Percentiles rank a stretch among this genome's conserved stretches.
phyloP scores from a whole-genome alignment of 2,113 vertebrate species.

The Boulengerochromis microlepis region DNA sequence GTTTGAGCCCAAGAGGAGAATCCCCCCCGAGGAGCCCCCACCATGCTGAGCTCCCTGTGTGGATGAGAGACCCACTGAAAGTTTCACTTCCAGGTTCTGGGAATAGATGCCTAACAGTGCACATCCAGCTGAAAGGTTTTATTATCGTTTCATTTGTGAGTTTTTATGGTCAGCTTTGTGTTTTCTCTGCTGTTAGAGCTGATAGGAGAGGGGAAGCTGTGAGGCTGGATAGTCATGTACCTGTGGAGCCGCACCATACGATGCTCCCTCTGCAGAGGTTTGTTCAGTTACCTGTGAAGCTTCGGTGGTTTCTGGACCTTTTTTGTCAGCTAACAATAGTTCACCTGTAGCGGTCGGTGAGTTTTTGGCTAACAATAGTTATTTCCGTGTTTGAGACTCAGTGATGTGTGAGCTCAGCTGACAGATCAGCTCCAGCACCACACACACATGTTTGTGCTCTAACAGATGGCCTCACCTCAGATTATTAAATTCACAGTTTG shows the following conservation, averaged over 20 bases:
- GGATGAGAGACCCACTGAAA: neutral
- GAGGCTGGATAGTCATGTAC: neutral
- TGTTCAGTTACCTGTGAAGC: neutral
- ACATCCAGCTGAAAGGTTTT: neutral
- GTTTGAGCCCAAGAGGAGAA: neutral
- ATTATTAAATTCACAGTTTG: neutral
- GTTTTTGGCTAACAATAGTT: neutral
- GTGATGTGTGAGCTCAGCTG: neutral
- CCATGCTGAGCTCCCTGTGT: neutral
- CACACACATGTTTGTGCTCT: neutral
- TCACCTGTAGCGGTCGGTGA: fast-evolving
- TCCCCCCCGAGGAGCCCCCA: neutral
- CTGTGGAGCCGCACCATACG: neutral
- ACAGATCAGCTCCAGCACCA: neutral
- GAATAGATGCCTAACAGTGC: neutral
- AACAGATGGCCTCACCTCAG: neutral
- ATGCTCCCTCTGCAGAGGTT: neutral
- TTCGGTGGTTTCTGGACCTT: neutral
- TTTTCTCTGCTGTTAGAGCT: neutral
- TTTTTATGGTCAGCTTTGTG: neutral
- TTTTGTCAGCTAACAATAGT: neutral
- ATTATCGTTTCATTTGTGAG: neutral
- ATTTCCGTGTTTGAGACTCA: neutral
- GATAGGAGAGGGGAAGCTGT: neutral
- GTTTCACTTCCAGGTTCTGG: neutral